These are phyloP conservation scores for Phrynocephalus vlangalii DNA, from an alignment of 2,797 vertebrate genomes.

Conservation along the genomic window DNA sequence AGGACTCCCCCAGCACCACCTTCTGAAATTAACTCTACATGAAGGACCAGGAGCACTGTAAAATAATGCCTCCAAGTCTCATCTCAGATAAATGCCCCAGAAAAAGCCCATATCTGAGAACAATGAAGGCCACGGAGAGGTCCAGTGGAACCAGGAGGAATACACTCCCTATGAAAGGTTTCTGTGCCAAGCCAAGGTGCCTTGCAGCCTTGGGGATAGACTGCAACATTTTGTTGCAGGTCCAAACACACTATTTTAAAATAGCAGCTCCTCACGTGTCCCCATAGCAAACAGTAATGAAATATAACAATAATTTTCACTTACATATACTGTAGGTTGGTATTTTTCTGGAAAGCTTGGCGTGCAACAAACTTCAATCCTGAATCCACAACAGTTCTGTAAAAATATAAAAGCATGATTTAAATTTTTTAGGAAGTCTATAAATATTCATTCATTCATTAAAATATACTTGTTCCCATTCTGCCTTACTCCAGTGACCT, in stretches of 20 bases:
- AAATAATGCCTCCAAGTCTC: too few species aligned
- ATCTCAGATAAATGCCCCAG: too few species aligned
- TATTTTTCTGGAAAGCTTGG: slow-evolving; percentile 91
- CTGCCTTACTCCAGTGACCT: not conserved
- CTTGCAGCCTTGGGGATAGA: not conserved
- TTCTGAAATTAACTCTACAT: too few species aligned
- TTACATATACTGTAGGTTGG: slow-evolving; percentile 93
- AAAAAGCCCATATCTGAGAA: too few species aligned
- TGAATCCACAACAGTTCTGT: slow-evolving; percentile 93
- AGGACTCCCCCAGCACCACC: too few species aligned
- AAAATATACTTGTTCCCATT: not conserved
- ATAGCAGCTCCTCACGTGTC: not conserved
- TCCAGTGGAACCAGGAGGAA: too few species aligned
- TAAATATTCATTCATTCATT: not conserved
- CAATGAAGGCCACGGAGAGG: too few species aligned
- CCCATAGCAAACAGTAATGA: slow-evolving; percentile 43
- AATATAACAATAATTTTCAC: slow-evolving; percentile 68
- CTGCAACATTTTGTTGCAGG: not conserved
- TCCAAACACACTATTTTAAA: not conserved
- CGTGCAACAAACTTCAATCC: slow-evolving; percentile 90
- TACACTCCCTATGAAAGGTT: not conserved
- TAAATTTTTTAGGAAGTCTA: slow-evolving; percentile 27
- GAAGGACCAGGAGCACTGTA: too few species aligned
- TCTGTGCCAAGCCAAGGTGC: not conserved
- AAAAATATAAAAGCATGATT: slow-evolving; percentile 59